Percentiles rank a stretch among this genome's conserved stretches.
Conservation (phyloP, 2,113 vertebrate genomes). For the Typhlomys cinereus region DNA sequence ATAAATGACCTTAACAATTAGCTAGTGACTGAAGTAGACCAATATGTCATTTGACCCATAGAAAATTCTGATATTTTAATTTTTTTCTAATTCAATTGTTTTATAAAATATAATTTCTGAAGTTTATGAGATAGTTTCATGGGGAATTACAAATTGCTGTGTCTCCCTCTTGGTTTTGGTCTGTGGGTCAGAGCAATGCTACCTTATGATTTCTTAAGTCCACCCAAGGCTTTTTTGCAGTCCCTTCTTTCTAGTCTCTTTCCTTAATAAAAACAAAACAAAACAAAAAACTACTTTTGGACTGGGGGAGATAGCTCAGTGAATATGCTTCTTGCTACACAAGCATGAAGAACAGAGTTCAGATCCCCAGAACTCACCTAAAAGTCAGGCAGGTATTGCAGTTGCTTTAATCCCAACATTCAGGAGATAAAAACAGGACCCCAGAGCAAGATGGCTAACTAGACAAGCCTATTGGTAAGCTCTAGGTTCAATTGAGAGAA, state of each 20-base stretch:
- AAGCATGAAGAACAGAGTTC: background rate
- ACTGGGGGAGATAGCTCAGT: no score
- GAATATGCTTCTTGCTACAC: no score
- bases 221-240: background rate
- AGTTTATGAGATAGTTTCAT: constrained; percentile 16
- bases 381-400: no score
- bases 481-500: no score
- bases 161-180: background rate
- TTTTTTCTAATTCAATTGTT: constrained; percentile 34
- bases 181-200: background rate
- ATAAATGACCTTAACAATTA: background rate
- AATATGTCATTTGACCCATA: background rate
- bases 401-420: no score
- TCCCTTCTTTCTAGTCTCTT: background rate
- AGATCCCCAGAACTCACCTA: no score
- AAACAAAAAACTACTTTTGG: no score
- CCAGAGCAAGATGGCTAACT: no score
- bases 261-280: background rate
- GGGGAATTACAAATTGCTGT: background rate
- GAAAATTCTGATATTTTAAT: constrained; percentile 12
- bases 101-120: constrained; percentile 30
- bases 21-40: background rate
- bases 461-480: no score
- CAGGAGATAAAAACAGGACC: no score
- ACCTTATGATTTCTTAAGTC: background rate